Evolutionary conservation across 2,113 vertebrate genomes (phyloP).

Genomic region (Oreotrochilus melanogaster): DNA sequence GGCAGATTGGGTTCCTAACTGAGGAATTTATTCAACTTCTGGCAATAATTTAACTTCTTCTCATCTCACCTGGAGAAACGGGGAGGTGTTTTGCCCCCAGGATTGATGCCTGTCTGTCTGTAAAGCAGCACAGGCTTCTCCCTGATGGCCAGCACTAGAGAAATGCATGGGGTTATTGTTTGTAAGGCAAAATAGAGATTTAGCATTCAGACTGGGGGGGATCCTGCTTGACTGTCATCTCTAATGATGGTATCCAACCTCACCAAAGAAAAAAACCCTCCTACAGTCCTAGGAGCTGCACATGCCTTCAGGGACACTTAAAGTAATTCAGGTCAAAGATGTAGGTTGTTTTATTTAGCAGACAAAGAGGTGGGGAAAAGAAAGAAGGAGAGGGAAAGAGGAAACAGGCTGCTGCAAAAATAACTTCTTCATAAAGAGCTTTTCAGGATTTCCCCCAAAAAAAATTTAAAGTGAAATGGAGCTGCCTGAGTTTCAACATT

Average conservation of each 20-base stretch:
- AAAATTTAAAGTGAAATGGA: background rate
- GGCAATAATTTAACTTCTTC: background rate
- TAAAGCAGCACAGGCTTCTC: background rate
- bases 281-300: conserved; percentile 24
- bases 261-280: conserved; percentile 42
- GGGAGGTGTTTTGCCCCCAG: background rate
- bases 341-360: conserved; percentile 73
- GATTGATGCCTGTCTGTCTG: background rate
- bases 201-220: background rate
- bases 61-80: background rate
- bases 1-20: background rate
- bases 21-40: background rate
- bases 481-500: background rate
- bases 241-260: background rate
- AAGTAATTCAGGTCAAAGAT: conserved; percentile 73
- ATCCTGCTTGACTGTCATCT: conserved; percentile 19
- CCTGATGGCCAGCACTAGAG: background rate
- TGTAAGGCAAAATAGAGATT: background rate
- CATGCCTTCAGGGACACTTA: conserved; percentile 47
- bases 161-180: background rate
- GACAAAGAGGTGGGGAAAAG: conserved; percentile 29
- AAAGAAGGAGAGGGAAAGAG: background rate
- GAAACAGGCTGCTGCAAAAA: conserved; percentile 26
- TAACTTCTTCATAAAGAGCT: background rate
- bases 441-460: background rate